Conservation (phyloP, 2,888 invertebrate genomes). For the Eubasilissa splendida region DNA sequence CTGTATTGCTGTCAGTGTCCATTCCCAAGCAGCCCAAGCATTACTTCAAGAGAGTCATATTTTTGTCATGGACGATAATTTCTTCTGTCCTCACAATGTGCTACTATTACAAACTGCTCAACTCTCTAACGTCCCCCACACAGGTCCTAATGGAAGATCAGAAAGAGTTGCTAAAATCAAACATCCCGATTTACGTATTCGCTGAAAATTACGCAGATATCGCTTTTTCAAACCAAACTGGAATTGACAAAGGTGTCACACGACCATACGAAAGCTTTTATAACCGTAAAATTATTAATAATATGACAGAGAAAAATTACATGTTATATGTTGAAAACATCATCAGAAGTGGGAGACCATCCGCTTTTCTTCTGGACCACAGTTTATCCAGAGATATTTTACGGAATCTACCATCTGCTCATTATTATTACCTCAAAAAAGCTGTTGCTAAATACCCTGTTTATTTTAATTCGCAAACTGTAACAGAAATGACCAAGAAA, state of each 20-base stretch:
- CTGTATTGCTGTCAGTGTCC: conserved; percentile 22
- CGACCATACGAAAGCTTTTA: neutral
- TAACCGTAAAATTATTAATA: neutral
- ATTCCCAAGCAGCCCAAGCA: neutral
- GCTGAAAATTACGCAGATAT: neutral
- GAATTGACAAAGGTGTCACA: neutral
- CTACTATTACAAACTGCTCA: conserved; percentile 14
- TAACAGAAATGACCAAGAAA: neutral
- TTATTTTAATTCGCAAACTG: neutral
- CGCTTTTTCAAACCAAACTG: neutral
- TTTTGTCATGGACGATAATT: conserved; percentile 7
- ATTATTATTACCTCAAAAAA: neutral
- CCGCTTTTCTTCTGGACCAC: conserved; percentile 3
- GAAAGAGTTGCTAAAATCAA: neutral
- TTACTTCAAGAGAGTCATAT: neutral
- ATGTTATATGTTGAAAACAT: neutral
- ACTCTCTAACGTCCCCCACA: neutral
- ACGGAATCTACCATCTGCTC: neutral
- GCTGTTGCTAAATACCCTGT: neutral
- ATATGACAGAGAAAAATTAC: neutral
- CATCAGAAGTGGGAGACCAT: neutral
- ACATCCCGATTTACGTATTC: neutral
- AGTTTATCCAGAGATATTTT: neutral
- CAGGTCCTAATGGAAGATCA: neutral
- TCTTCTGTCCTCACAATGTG: conserved; percentile 23